These are phyloP conservation scores for Protaetia brevitarsis DNA, from an alignment of 1,140 invertebrate species.

Conservation along the genomic window DNA sequence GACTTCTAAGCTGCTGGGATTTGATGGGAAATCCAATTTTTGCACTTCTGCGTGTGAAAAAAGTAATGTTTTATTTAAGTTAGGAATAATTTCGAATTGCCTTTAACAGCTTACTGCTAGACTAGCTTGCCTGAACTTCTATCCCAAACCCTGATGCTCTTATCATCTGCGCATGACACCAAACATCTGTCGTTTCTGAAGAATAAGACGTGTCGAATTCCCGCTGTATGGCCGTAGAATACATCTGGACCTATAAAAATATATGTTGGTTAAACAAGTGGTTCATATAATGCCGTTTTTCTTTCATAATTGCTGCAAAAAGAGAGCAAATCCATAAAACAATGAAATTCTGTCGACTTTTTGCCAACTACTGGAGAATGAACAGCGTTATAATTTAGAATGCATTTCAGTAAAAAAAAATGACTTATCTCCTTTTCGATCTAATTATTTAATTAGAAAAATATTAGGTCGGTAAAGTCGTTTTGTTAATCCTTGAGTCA, in stretches of 20 bases:
- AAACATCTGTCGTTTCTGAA: constrained; percentile 77
- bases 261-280: no score
- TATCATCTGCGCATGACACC: constrained; percentile 89
- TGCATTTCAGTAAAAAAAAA: no score
- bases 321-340: no score
- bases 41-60: constrained; percentile 61
- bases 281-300: no score
- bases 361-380: no score
- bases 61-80: constrained; percentile 23
- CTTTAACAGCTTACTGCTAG: neutral
- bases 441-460: no score
- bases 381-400: no score
- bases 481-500: no score
- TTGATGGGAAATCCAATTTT: constrained; percentile 76
- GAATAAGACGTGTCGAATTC: constrained; percentile 82
- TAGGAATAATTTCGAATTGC: neutral
- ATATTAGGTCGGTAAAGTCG: no score
- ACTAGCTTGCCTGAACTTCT: constrained; percentile 62
- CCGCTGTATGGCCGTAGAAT: constrained; percentile 80
- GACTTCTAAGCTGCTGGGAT: constrained; percentile 87
- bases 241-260: constrained; percentile 62
- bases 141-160: constrained; percentile 85
- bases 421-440: no score
- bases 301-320: no score
- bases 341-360: no score